phyloP scores from a whole-genome alignment of 2,113 vertebrate species.

The Spermophilus dauricus region DNA sequence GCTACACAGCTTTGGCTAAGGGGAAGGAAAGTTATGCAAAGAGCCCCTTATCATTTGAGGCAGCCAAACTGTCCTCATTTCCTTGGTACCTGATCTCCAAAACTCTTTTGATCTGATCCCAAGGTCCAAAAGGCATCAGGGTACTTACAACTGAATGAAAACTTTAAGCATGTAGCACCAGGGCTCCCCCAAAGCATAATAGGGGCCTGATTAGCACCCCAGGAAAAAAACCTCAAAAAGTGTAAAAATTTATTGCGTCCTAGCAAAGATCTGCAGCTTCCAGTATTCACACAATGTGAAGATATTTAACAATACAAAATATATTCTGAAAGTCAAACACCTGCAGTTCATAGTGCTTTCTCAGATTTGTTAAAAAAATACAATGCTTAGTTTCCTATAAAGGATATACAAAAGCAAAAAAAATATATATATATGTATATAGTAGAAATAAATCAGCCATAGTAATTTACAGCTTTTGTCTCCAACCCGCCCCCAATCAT shows the following conservation, averaged over 20 bases:
- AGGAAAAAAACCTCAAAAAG: conserved; percentile 77
- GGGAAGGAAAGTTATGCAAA: conserved; percentile 56
- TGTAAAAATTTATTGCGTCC: conserved; percentile 80
- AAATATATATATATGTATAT: conserved; percentile 85
- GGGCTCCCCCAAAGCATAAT: conserved; percentile 72
- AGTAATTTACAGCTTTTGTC: conserved; percentile 82
- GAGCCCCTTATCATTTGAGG: conserved; percentile 37
- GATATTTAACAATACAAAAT: conserved; percentile 85
- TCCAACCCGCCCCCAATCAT: conserved; percentile 79
- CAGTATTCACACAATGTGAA: conserved; percentile 79
- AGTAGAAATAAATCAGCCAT: conserved; percentile 85
- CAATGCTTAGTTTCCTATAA: conserved; percentile 88
- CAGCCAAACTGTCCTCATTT: conserved; percentile 52
- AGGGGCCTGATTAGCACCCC: conserved; percentile 79
- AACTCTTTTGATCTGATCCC: conserved; percentile 62
- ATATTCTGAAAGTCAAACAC: conserved; percentile 82
- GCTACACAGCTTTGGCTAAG: conserved; percentile 42
- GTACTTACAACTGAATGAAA: conserved; percentile 75
- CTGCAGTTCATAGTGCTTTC: conserved; percentile 86
- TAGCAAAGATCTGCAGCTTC: conserved; percentile 81
- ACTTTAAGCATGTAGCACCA: conserved; percentile 80
- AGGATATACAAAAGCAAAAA: conserved; percentile 89
- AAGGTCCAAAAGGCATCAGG: conserved; percentile 76
- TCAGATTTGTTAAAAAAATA: conserved; percentile 88
- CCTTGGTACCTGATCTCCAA: conserved; percentile 69